Conservation (phyloP, 2,113 vertebrate genomes). For the Galbula dea region DNA sequence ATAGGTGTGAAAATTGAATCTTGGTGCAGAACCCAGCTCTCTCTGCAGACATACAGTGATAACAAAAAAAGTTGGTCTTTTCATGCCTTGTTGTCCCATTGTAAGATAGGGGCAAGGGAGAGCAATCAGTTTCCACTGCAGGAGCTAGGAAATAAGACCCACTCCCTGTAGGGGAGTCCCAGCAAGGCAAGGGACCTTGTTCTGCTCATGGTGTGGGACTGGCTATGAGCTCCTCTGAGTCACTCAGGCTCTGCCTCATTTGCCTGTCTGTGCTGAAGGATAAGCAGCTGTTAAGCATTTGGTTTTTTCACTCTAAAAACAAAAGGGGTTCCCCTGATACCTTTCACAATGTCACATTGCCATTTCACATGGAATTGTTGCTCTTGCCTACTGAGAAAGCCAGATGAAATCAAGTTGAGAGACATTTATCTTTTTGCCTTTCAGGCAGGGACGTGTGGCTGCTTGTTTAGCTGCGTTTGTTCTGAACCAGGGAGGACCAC, state of each 20-base stretch:
- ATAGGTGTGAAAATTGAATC: not conserved
- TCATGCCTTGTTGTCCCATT: not conserved
- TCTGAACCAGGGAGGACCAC: not conserved
- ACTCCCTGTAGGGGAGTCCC: not conserved
- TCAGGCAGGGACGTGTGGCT: not conserved
- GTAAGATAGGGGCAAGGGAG: not conserved
- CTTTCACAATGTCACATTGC: not conserved
- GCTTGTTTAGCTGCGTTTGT: not conserved
- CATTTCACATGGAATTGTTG: not conserved
- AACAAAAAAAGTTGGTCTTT: not conserved
- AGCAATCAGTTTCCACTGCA: not conserved
- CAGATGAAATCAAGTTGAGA: not conserved
- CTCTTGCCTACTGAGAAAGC: not conserved
- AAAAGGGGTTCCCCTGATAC: not conserved
- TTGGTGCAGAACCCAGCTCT: not conserved
- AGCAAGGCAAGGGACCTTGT: fast-evolving
- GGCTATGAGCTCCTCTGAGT: not conserved
- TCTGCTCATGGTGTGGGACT: fast-evolving
- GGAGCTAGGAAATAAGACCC: not conserved
- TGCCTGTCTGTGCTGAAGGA: not conserved
- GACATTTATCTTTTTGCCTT: not conserved
- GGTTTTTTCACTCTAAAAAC: not conserved
- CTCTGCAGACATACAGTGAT: not conserved
- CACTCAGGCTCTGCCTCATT: fast-evolving
- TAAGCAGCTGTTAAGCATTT: not conserved